phyloP scores from a whole-genome alignment of 2,888 invertebrate species.

The Belgica antarctica region DNA sequence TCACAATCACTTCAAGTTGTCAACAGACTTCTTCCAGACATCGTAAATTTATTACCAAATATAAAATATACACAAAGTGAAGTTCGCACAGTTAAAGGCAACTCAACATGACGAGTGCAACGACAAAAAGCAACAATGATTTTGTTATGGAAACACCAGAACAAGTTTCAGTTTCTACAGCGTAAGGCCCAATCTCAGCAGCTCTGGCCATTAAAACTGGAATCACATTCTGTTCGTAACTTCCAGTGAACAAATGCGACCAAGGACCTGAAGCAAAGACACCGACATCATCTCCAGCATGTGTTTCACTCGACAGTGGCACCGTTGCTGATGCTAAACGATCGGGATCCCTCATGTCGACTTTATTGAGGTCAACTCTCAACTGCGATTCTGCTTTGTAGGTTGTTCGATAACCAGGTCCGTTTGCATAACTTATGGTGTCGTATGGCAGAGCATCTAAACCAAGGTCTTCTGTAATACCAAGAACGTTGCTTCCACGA shows the following conservation, averaged over 20 bases:
- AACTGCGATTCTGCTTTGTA: conserved; percentile 46
- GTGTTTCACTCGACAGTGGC: conserved; percentile 64
- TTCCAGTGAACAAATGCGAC: conserved; percentile 74
- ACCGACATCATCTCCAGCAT: conserved; percentile 76
- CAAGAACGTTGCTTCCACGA: conserved; percentile 61
- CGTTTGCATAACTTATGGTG: conserved; percentile 63
- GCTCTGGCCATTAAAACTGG: conserved; percentile 72
- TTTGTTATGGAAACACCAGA: background rate
- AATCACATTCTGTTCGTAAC: conserved; percentile 73
- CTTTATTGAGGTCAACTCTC: conserved; percentile 57
- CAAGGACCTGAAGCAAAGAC: conserved; percentile 74
- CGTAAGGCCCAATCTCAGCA: conserved; percentile 65
- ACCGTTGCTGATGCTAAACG: conserved; percentile 55
- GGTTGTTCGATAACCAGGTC: conserved; percentile 53
- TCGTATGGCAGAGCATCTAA: conserved; percentile 58
- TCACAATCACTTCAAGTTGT: no score
- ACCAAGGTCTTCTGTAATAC: conserved; percentile 54
- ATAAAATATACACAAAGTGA: no score
- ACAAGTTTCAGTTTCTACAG: conserved; percentile 10
- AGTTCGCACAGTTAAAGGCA: no score
- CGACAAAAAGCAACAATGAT: background rate
- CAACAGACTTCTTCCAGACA: no score
- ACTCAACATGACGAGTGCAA: background rate
- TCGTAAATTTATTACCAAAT: no score
- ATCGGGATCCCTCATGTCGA: conserved; percentile 48